phyloP scores from a whole-genome alignment of 2,888 invertebrate genomes.

The Helobdella robusta region DNA sequence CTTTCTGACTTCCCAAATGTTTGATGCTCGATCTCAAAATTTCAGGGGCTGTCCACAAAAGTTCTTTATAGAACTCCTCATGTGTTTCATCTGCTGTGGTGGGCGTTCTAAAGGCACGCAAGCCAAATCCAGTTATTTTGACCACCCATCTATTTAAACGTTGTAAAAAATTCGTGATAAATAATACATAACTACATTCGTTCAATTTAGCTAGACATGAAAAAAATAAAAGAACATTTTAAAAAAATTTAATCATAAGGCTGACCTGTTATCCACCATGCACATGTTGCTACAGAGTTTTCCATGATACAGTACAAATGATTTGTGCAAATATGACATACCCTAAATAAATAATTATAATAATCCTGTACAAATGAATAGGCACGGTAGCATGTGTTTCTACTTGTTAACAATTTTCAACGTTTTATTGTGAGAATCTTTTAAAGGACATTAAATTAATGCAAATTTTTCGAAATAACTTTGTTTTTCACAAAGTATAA shows the following conservation, averaged over 20 bases:
- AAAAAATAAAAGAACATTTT: too few species aligned
- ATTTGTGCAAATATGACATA: constrained; percentile 21
- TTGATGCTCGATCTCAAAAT: not conserved
- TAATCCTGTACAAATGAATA: too few species aligned
- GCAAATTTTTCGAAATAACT: too few species aligned
- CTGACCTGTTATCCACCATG: not conserved
- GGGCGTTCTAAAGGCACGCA: not conserved
- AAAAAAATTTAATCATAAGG: too few species aligned
- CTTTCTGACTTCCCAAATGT: constrained; percentile 14
- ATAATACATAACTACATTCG: too few species aligned
- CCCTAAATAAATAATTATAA: constrained; percentile 1
- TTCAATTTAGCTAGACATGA: too few species aligned
- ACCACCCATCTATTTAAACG: constrained; percentile 10
- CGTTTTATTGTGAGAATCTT: too few species aligned
- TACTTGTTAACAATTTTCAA: not conserved
- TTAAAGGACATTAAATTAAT: too few species aligned
- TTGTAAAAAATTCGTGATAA: too few species aligned
- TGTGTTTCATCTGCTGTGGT: not conserved
- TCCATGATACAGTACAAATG: constrained; percentile 15
- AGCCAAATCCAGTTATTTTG: constrained; percentile 9
- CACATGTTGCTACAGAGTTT: constrained; percentile 11
- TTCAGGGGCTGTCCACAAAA: constrained; percentile 21
- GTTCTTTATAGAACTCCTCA: constrained; percentile 6
- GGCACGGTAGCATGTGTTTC: too few species aligned
- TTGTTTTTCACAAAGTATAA: too few species aligned